Evolutionary conservation across 2,888 invertebrate species (phyloP), one percentile per base, ranked within the genome.

Genomic region (Maniola hyperantus): DNA sequence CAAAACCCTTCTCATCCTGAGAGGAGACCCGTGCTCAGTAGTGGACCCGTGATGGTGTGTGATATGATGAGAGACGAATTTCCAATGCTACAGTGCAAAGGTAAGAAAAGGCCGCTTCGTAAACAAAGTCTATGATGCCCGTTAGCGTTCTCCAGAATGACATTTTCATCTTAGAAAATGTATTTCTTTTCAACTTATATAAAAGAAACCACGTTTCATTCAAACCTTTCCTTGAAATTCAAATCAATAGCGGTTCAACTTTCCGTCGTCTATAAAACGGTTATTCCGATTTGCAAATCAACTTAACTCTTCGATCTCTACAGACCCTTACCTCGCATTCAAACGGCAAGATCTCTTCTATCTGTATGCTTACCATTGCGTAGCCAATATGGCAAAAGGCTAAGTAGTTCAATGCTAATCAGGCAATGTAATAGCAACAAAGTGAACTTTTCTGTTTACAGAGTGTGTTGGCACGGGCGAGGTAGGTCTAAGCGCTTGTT

Each of bases 281-380:
- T 61, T 50, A 61, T 36, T 61, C 61, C 50, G 36, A 39, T 61
- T 61, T 50, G 61, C 61, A 51, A 61, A 61, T 36, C 61, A 61
- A 61, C 61, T 61, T 61, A 51, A 61, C 50, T 60, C 60, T 61
- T 61, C 50, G 61, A 50, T 51, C 61, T 48, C 36, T 18, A 18
- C 20, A 11, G 39, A 46, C 20, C 50, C n/a, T 7, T 20, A 13
- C 46, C 33, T 15, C 6, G 5, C 18, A 10, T 33, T 15, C 5
- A 6, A 2, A 59, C 10, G 46, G 10, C 5, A 10, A 15, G 10
- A 33, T 34, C 6, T 5, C 6, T 10, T 33, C 6, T 8, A 15
- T 34, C 13, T n/a, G 15, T 34, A 15, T 5, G 33, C n/a, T 15
- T 5, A 33, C 46, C 46, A 48, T 44, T 59, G 44, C 44, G 18